phyloP scores from a whole-genome alignment of 35 echinoderm and acorn worm genomes.

The Ptychodera flava region DNA sequence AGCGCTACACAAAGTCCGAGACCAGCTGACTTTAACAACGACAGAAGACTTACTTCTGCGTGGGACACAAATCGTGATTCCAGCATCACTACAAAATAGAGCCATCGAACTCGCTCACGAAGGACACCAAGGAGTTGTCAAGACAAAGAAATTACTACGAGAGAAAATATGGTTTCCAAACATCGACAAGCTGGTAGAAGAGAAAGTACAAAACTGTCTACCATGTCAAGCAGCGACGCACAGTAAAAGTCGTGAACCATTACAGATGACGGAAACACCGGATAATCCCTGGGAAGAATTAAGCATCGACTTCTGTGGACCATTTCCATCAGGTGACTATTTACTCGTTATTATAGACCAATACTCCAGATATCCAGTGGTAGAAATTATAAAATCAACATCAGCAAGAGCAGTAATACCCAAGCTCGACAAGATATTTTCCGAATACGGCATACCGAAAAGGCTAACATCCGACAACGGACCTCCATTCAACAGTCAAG shows the following conservation, averaged over 20 bases:
- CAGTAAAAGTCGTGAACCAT: slow-evolving; percentile 20
- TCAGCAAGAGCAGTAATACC: slow-evolving; percentile 50
- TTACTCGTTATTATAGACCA: slow-evolving; percentile 31
- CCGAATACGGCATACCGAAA: slow-evolving; percentile 38
- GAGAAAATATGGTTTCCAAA: slow-evolving; percentile 42
- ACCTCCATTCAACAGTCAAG: slow-evolving; percentile 54
- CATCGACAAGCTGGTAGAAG: slow-evolving; percentile 30
- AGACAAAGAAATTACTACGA: slow-evolving; percentile 13
- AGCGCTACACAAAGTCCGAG: slow-evolving; percentile 11
- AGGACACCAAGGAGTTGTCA: slow-evolving; percentile 45
- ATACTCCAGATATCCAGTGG: slow-evolving; percentile 49
- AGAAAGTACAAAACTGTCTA: slow-evolving; percentile 39
- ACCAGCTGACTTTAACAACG: slow-evolving; percentile 30
- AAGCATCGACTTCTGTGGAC: slow-evolving; percentile 22
- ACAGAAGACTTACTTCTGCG: slow-evolving; percentile 33
- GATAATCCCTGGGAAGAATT: slow-evolving; percentile 22
- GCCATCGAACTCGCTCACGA: slow-evolving; percentile 53
- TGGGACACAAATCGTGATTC: slow-evolving; percentile 54
- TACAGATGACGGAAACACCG: slow-evolving; percentile 18
- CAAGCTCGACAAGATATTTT: slow-evolving; percentile 54
- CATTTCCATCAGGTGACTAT: slow-evolving; percentile 43
- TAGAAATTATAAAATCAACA: slow-evolving; percentile 60
- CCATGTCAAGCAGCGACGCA: slow-evolving; percentile 34
- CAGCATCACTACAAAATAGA: slow-evolving; percentile 17
- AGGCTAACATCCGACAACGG: slow-evolving; percentile 51